Evolutionary conservation across 2,113 vertebrate species (phyloP).

Genomic region (Neolamprologus toae): DNA sequence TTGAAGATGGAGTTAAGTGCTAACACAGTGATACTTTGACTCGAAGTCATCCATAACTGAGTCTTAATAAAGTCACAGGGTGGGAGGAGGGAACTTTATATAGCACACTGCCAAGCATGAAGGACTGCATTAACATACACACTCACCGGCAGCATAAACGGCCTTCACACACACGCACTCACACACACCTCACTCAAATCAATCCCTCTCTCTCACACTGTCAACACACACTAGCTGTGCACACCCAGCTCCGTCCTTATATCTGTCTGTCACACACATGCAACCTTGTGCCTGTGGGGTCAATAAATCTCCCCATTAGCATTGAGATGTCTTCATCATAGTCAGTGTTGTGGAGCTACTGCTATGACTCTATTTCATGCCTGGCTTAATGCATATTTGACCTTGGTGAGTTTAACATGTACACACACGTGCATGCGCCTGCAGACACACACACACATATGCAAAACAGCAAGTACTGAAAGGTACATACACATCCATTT

Average conservation of each 20-base stretch:
- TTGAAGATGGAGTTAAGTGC: neutral
- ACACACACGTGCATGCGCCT: neutral
- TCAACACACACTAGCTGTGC: neutral
- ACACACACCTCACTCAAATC: neutral
- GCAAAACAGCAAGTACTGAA: neutral
- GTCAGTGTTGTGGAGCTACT: slow-evolving; percentile 38
- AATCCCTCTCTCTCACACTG: neutral
- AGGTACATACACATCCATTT: neutral
- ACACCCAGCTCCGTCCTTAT: neutral
- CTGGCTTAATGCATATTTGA: slow-evolving; percentile 60
- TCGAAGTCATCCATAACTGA: slow-evolving; percentile 5
- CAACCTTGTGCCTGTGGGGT: slow-evolving; percentile 17
- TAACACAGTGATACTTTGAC: neutral
- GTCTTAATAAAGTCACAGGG: slow-evolving; percentile 33
- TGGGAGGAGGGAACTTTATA: slow-evolving; percentile 26
- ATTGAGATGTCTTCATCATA: slow-evolving; percentile 57
- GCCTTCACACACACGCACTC: slow-evolving; percentile 1
- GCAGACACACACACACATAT: neutral
- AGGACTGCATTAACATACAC: slow-evolving; percentile 37
- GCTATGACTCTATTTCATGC: slow-evolving; percentile 51
- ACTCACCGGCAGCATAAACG: neutral
- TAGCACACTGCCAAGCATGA: slow-evolving; percentile 44
- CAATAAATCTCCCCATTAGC: slow-evolving; percentile 63
- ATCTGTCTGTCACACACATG: neutral
- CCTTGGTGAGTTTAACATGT: slow-evolving; percentile 35